Evolutionary conservation across 2,113 vertebrate genomes (phyloP).

Genomic region (Nothobranchius furzeri): DNA sequence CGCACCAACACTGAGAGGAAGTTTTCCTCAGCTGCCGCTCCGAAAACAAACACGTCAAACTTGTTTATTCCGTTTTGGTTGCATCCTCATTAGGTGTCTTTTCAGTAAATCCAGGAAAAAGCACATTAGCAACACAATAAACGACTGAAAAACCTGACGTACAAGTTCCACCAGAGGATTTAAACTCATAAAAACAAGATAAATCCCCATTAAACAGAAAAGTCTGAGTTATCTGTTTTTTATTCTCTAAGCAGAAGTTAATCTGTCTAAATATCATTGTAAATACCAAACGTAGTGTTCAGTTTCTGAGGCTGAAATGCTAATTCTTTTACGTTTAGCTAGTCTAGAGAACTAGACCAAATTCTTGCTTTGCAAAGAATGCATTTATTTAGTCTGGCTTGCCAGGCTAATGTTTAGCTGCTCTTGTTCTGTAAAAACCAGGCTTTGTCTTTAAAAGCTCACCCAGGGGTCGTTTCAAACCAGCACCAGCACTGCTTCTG

Average conservation of each 20-base stretch:
- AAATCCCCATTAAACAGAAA: neutral
- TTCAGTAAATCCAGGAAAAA: constrained; percentile 8
- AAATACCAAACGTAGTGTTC: neutral
- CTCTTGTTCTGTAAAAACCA: neutral
- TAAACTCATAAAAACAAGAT: neutral
- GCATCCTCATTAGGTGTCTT: constrained; percentile 46
- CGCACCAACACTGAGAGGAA: constrained; percentile 20
- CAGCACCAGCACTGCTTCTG: neutral
- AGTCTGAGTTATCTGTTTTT: neutral
- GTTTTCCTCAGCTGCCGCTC: constrained; percentile 4
- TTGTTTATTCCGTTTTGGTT: constrained; percentile 22
- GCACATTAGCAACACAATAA: constrained; percentile 13
- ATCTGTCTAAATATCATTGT: neutral
- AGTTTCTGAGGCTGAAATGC: neutral
- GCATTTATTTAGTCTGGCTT: too few species aligned
- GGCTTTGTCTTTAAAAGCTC: too few species aligned
- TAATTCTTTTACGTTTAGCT: neutral
- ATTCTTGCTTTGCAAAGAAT: too few species aligned
- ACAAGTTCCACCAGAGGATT: neutral
- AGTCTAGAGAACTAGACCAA: too few species aligned
- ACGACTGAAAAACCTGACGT: constrained; percentile 6
- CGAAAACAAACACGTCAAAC: constrained; percentile 11
- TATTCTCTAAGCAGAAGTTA: neutral
- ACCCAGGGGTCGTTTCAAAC: too few species aligned
- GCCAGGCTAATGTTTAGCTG: too few species aligned